phyloP scores from a whole-genome alignment of 1,140 invertebrate species.

The Drosophila arizonae region DNA sequence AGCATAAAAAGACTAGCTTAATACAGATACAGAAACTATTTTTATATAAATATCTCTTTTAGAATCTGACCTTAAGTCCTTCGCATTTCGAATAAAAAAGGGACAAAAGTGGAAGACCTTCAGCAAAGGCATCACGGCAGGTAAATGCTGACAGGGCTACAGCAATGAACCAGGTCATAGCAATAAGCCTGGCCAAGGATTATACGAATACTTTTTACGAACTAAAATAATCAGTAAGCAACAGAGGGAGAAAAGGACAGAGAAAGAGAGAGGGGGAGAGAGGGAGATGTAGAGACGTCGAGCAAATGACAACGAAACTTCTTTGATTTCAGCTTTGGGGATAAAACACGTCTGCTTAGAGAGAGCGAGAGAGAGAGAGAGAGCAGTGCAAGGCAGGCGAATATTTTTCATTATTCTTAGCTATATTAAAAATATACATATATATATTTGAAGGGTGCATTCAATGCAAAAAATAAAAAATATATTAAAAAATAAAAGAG shows the following conservation, averaged over 20 bases:
- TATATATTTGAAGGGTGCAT: slow-evolving; percentile 32
- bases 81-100: no score
- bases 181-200: slow-evolving; percentile 2
- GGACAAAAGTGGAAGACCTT: background rate
- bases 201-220: background rate
- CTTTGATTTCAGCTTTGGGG: slow-evolving; percentile 9
- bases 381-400: slow-evolving; percentile 3
- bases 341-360: background rate
- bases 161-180: background rate
- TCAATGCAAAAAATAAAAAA: slow-evolving; percentile 2
- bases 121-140: background rate
- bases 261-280: background rate
- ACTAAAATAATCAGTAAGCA: background rate
- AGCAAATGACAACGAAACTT: slow-evolving; percentile 5
- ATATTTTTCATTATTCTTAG: slow-evolving; percentile 34
- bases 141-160: background rate
- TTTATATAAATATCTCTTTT: no score
- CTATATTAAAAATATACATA: slow-evolving; percentile 17
- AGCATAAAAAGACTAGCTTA: no score
- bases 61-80: no score
- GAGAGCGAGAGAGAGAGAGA: no score
- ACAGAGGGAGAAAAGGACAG: no score
- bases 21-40: no score
- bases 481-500: no score
- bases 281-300: background rate